phyloP scores from a whole-genome alignment of 2,797 vertebrate genomes.

The Monodelphis domestica region DNA sequence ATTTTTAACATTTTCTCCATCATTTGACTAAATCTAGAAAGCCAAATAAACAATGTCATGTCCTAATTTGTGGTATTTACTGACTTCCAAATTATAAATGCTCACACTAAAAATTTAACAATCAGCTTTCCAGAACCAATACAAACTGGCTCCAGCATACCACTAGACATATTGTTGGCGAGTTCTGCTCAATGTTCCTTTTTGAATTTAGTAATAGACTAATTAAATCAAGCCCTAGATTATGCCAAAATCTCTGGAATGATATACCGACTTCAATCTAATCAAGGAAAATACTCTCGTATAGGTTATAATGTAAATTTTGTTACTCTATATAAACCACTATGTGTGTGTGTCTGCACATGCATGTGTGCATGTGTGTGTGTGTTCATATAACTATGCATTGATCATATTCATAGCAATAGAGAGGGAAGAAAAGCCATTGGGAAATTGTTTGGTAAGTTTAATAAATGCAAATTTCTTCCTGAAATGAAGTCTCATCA shows the following conservation, averaged over 20 bases:
- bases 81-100: not conserved
- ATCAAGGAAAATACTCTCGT: not conserved
- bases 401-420: not conserved
- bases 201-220: not conserved
- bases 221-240: not conserved
- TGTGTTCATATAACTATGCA: not conserved
- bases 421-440: not conserved
- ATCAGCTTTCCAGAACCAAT: not conserved
- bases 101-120: not conserved
- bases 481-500: not conserved
- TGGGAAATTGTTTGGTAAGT: not conserved
- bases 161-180: not conserved
- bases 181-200: not conserved
- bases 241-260: not conserved
- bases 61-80: not conserved
- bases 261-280: not conserved
- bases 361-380: no score
- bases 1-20: not conserved
- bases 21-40: not conserved
- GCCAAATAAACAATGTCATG: not conserved
- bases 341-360: not conserved
- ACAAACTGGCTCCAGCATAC: not conserved
- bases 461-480: not conserved
- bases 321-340: not conserved
- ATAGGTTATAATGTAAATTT: not conserved